Base-by-base conservation (phyloP, 2,113 vertebrate genomes). In the Panthera tigris region DNA sequence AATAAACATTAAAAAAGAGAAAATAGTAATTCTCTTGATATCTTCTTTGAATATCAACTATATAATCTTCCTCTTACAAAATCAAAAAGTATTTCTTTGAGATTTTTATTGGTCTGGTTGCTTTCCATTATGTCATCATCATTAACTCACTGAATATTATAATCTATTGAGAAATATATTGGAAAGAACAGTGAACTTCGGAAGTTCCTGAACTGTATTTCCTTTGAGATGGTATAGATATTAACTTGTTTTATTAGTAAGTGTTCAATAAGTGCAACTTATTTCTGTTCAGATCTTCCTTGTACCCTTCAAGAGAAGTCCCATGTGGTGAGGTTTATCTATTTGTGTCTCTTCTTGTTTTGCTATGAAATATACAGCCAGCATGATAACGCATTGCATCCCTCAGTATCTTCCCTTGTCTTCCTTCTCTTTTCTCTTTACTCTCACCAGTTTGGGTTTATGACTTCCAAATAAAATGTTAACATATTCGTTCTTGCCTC, bases 11-110 rank as follows among this genome's bases (percentile, higher is more conserved):
- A 61, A 61, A 23, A 61, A 61, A 61, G 55, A 95, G 65, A 95
- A 95, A 89, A 94, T 41, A 73, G 15, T 83, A 50, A 94, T 94
- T 97, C 92, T 27, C n/a, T 88, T 52, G 45, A 86, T 92, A 93
- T 65, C 5, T 52, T 94, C 27, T 89, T 93, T 96, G 90, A 86
- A 68, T 93, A 69, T 95, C 33, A 79, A 57, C 86, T 39, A 83
- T 27, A 68, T 65, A 74, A 84, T 65, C 27, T 83, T 92, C 23
- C 10, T 90, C 41, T 93, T 69, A 29, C 41, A 81, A 94, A 85
- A 89, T 81, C 80, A 76, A 91, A 78, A 90, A 61, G 25, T 13
- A 57, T 65, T 89, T 66, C 6, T 86, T 93, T 76, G 39, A 52
- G 71, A 25, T 52, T 74, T 93, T 61, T 84, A 61, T 88, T 92